These are phyloP conservation scores for Parochlus steinenii DNA, from an alignment of 2,888 invertebrate genomes.

Conservation along the genomic window DNA sequence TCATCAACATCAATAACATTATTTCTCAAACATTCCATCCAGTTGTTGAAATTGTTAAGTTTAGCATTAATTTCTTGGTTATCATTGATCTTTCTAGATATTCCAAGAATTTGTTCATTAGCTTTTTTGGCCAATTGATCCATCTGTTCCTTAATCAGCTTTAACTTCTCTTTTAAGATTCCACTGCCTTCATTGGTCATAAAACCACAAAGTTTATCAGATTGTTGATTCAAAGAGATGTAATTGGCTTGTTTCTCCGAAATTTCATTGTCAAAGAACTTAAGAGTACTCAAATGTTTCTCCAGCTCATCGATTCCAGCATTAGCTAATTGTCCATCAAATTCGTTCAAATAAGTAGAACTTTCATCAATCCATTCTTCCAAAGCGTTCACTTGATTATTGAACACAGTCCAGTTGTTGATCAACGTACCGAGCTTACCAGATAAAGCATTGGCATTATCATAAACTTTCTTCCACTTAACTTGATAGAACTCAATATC, in stretches of 20 bases:
- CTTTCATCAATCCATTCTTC: conserved; percentile 59
- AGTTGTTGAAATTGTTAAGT: conserved; percentile 59
- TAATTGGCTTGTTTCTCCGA: conserved; percentile 72
- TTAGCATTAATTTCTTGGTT: conserved; percentile 72
- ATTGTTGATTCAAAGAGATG: conserved; percentile 59
- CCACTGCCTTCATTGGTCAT: conserved; percentile 62
- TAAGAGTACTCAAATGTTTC: conserved; percentile 54
- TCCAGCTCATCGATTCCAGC: conserved; percentile 61
- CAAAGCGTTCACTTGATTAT: conserved; percentile 55
- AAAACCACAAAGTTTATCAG: conserved; percentile 61
- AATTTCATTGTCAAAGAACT: conserved; percentile 69
- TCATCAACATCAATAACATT: conserved; percentile 64
- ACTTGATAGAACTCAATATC: conserved; percentile 72
- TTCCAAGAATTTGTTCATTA: conserved; percentile 55
- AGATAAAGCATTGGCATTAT: conserved; percentile 59
- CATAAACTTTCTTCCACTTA: conserved; percentile 71
- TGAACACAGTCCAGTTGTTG: conserved; percentile 65
- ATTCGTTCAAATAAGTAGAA: conserved; percentile 41
- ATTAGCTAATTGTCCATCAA: conserved; percentile 43
- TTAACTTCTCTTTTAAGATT: conserved; percentile 51
- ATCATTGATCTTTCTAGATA: conserved; percentile 65
- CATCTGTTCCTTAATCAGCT: conserved; percentile 56
- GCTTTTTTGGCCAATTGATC: conserved; percentile 60
- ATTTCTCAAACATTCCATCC: conserved; percentile 56
- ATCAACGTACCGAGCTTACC: conserved; percentile 64